A percentile compares a stretch with the other conserved stretches of the same genome.
Conservation (phyloP, 2,888 invertebrate species). For the Cyclophora albipunctata region DNA sequence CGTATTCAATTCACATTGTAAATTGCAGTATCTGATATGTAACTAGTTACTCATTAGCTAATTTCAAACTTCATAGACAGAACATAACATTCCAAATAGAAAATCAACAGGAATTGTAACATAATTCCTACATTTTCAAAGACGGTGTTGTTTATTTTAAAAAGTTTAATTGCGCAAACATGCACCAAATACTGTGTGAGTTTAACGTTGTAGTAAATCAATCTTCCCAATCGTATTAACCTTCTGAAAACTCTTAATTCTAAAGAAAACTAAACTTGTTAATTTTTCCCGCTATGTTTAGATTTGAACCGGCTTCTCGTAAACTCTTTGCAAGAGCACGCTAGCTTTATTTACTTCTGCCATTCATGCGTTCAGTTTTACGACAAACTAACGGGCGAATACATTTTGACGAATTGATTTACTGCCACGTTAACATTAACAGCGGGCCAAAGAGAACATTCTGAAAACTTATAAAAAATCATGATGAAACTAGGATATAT, state of each 20-base stretch:
- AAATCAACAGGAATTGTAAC: no score
- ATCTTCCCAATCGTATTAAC: slow-evolving; percentile 13
- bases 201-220: slow-evolving; percentile 12
- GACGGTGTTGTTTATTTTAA: slow-evolving; percentile 7
- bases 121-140: slow-evolving; percentile 4
- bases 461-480: no score
- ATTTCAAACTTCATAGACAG: no score
- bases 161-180: slow-evolving; percentile 14
- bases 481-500: no score
- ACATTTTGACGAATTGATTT: slow-evolving; percentile 3
- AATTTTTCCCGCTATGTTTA: background rate
- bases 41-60: no score
- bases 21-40: no score
- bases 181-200: slow-evolving; percentile 12
- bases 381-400: background rate
- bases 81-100: no score
- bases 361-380: no score
- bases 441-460: no score
- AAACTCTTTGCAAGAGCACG: no score
- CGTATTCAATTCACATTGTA: no score
- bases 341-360: no score
- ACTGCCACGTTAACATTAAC: background rate
- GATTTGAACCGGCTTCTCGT: background rate
- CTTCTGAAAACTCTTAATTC: slow-evolving; percentile 10
- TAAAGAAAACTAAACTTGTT: slow-evolving; percentile 9